These are phyloP conservation scores for Aphidius colemani DNA, from an alignment of 2,888 invertebrate genomes.

Conservation along the genomic window DNA sequence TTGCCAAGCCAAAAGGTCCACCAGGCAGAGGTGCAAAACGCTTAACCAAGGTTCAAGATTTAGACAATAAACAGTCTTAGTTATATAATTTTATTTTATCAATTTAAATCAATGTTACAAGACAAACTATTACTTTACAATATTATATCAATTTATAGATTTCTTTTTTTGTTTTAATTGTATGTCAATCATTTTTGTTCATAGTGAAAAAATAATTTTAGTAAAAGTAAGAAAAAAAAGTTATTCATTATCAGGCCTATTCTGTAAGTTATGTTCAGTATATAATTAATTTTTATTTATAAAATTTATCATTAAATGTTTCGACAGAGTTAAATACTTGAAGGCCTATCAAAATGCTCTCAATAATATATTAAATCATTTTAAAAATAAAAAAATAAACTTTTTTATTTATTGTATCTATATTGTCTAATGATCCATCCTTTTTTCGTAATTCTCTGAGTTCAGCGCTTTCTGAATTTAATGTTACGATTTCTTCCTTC, in stretches of 20 bases:
- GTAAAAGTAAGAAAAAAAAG: slow-evolving; percentile 12
- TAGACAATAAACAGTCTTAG: slow-evolving; percentile 43
- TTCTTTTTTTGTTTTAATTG: slow-evolving; percentile 24
- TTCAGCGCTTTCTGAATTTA: too few species aligned
- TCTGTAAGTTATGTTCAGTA: slow-evolving; percentile 40
- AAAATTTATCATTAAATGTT: not conserved
- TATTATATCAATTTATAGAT: too few species aligned
- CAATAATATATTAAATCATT: too few species aligned
- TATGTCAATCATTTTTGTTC: slow-evolving; percentile 24
- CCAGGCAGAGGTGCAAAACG: slow-evolving; percentile 90
- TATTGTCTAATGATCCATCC: too few species aligned
- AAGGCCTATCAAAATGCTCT: too few species aligned
- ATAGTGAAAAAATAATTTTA: slow-evolving; percentile 11
- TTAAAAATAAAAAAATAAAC: too few species aligned
- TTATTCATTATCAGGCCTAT: slow-evolving; percentile 42
- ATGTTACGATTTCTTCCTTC: too few species aligned
- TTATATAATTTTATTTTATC: slow-evolving; percentile 5
- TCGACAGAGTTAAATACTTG: not conserved
- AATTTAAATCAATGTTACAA: slow-evolving; percentile 28
- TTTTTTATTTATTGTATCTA: too few species aligned
- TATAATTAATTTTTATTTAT: slow-evolving; percentile 3
- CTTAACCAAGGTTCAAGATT: slow-evolving; percentile 70
- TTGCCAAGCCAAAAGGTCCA: slow-evolving; percentile 96
- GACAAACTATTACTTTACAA: not conserved
- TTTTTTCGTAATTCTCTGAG: too few species aligned